phyloP scores from a whole-genome alignment of 2,113 vertebrate species.

The Daphoenositta chrysoptera region DNA sequence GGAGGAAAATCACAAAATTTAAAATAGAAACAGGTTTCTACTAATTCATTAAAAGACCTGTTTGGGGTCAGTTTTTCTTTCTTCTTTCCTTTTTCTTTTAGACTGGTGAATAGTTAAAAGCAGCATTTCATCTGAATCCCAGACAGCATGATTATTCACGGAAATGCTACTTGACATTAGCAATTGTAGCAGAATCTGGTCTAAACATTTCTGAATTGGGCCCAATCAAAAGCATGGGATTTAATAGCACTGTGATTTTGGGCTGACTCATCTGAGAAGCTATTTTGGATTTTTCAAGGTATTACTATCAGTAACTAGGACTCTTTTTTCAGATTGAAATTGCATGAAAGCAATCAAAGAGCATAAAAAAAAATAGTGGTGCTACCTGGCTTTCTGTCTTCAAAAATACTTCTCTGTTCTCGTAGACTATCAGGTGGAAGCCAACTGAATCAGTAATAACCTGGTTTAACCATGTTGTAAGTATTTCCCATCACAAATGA shows the following conservation, averaged over 20 bases:
- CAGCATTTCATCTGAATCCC: conserved; percentile 1
- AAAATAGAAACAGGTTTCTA: not conserved
- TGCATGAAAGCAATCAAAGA: conserved; percentile 17
- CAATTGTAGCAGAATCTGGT: conserved; percentile 47
- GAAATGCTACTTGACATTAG: conserved; percentile 44
- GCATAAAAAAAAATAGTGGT: not conserved
- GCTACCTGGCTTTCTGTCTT: not conserved
- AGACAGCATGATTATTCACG: not conserved
- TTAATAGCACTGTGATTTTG: conserved; percentile 45
- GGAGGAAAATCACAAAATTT: not conserved
- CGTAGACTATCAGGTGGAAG: not conserved
- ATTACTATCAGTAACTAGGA: conserved; percentile 17
- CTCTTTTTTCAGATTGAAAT: not conserved
- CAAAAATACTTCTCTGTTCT: not conserved
- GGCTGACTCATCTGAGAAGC: conserved; percentile 47
- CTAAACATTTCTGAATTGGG: conserved; percentile 55
- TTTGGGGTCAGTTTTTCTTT: not conserved
- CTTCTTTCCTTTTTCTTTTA: not conserved
- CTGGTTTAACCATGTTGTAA: not conserved
- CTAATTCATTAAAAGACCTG: not conserved
- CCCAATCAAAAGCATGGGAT: conserved; percentile 24
- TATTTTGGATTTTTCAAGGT: conserved; percentile 60
- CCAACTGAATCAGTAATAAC: not conserved
- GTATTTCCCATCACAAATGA: not conserved
- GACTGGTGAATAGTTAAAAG: not conserved